Evolutionary conservation across 2,888 invertebrate species (phyloP).

Genomic region (Drosophila cracens): DNA sequence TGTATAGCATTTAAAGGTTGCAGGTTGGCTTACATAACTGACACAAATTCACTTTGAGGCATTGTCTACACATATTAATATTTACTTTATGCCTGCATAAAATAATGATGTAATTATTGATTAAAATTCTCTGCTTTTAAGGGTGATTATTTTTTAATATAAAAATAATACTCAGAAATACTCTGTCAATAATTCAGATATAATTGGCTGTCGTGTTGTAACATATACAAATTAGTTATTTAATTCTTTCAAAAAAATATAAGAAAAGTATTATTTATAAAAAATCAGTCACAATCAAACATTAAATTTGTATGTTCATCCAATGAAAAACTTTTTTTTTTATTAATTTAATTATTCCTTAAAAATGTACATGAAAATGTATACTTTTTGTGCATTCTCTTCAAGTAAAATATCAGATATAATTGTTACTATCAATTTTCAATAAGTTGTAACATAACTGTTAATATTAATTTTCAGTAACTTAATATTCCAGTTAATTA

Average conservation of each 20-base stretch:
- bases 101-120: background rate
- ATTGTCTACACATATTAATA: background rate
- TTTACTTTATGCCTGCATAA: background rate
- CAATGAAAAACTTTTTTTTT: background rate
- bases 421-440: background rate
- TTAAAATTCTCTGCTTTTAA: background rate
- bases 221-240: background rate
- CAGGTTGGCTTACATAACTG: background rate
- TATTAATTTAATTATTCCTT: background rate
- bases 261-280: background rate
- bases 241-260: background rate
- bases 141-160: too few relatives aligned
- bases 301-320: background rate
- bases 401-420: too few relatives aligned
- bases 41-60: background rate
- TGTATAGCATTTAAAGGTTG: background rate
- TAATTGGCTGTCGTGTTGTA: too few relatives aligned
- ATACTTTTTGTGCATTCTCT: background rate
- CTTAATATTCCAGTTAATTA: background rate
- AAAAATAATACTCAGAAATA: too few relatives aligned
- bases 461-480: background rate
- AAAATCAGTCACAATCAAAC: background rate
- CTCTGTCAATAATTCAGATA: too few relatives aligned
- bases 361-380: background rate
- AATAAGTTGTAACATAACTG: rapidly evolving